Base-by-base conservation (phyloP, 2,888 invertebrate genomes). In the Alloscopus bannaensis region DNA sequence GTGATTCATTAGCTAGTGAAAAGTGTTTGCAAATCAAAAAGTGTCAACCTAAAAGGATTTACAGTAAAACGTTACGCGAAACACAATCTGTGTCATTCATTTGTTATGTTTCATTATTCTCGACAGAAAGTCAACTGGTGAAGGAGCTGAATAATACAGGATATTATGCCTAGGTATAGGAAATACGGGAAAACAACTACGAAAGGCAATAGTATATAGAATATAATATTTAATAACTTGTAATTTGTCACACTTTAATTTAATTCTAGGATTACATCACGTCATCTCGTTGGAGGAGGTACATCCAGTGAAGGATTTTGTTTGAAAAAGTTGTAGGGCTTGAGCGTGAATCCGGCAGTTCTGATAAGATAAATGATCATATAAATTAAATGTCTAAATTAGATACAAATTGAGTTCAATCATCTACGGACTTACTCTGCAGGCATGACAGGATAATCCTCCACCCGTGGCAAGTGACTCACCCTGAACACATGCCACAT, bases 381-480 rank as follows among this genome's bases (percentile, higher is more conserved):
- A 28, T n/a, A 4, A 57, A 28, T 29, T 28, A 26, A 28, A 24
- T 55, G 20, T 55, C 16, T 24, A n/a, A 28, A 59, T 36, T 18
- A 28, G 22, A 24, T 8, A 50, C 2, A 29, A 68, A 31, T 68
- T 68, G 1, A 16, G n/a, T n/a, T 22, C 24, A 24, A 6, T 22
- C 24, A 52, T 4, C 3, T 52, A 24, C 4, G 28, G n/a, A n/a
- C 80, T 82, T 76, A 82, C 82, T 82, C 82, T 16, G 57, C 47
- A 29, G 83, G 81, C 83, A 83, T 83, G 0, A 80, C 55, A 3
- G 83, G 83, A n/a, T 18, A 82, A 45, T 82, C 80, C 18, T 82
- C 82, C 2, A 55, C 55, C 13, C 81, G 47, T 2, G 80, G 77
- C 24, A 71, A 20, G 42, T 83, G 83, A 1, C 59, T 70, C 2